Evolutionary conservation across 2,797 vertebrate genomes (phyloP).

Genomic region (Syngnathus acus): DNA sequence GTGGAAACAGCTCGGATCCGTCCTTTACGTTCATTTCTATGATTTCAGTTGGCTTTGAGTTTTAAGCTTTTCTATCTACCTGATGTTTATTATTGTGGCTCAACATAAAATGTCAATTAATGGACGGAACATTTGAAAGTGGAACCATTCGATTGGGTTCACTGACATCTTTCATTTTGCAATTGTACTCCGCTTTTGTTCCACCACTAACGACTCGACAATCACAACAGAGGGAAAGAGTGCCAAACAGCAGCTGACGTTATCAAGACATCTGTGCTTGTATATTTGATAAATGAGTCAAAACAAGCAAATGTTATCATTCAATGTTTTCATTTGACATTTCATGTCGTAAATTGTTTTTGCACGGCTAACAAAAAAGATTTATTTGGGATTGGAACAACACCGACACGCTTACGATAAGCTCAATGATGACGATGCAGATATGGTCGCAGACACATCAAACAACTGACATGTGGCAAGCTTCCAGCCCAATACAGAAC

Average conservation of each 20-base stretch:
- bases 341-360: conserved; percentile 3
- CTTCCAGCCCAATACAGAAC: conserved; percentile 29
- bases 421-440: conserved; percentile 21
- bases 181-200: no score
- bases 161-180: no score
- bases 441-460: conserved; percentile 17
- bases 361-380: conserved; percentile 13
- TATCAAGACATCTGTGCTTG: background rate
- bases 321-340: conserved; percentile 4
- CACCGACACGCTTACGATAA: conserved; percentile 11
- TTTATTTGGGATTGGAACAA: conserved; percentile 1
- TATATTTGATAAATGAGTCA: background rate
- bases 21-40: no score
- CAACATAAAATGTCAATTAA: no score
- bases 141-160: no score
- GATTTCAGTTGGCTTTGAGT: no score
- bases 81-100: no score
- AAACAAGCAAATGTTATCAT: background rate
- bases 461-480: conserved; percentile 17
- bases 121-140: no score
- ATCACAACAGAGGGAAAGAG: background rate
- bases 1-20: no score
- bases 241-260: background rate
- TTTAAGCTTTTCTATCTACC: no score
- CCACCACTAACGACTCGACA: background rate